phyloP scores from a whole-genome alignment of 2,888 invertebrate species.

The Podabrus alpinus region DNA sequence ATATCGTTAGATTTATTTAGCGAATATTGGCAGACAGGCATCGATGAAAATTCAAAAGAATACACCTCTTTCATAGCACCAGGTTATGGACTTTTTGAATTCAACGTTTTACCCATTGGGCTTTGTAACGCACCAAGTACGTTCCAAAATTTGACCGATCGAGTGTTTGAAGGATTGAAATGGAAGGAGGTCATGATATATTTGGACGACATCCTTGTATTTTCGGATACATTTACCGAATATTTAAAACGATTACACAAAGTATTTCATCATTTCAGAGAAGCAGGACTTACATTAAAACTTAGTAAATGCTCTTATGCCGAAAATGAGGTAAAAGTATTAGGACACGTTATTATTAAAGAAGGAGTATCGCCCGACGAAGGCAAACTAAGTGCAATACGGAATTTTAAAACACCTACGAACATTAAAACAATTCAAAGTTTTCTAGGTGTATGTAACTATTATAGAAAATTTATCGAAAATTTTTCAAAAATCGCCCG shows the following conservation, averaged over 20 bases:
- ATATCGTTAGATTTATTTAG: slow-evolving; percentile 33
- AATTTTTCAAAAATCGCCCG: slow-evolving; percentile 34
- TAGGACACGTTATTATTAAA: slow-evolving; percentile 14
- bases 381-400: slow-evolving; percentile 12
- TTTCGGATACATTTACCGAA: slow-evolving; percentile 29
- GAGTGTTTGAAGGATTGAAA: slow-evolving; percentile 32
- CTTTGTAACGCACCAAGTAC: too few relatives aligned
- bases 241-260: slow-evolving; percentile 25
- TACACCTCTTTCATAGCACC: slow-evolving; percentile 35
- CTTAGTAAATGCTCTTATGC: background rate
- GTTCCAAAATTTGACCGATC: slow-evolving; percentile 32
- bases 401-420: slow-evolving; percentile 14
- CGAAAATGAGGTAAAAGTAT: slow-evolving; percentile 9
- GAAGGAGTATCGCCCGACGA: slow-evolving; percentile 14
- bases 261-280: slow-evolving; percentile 25
- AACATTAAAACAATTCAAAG: slow-evolving; percentile 10
- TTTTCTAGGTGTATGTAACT: slow-evolving; percentile 31
- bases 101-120: slow-evolving; percentile 36
- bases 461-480: slow-evolving; percentile 41
- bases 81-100: slow-evolving; percentile 34
- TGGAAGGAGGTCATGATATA: slow-evolving; percentile 34
- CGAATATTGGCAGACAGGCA: slow-evolving; percentile 34
- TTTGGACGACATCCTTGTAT: slow-evolving; percentile 35
- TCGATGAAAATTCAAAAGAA: slow-evolving; percentile 25
- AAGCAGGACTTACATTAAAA: slow-evolving; percentile 31